phyloP scores from a whole-genome alignment of 2,797 vertebrate genomes.

The Tenualosa thibaudeaui region DNA sequence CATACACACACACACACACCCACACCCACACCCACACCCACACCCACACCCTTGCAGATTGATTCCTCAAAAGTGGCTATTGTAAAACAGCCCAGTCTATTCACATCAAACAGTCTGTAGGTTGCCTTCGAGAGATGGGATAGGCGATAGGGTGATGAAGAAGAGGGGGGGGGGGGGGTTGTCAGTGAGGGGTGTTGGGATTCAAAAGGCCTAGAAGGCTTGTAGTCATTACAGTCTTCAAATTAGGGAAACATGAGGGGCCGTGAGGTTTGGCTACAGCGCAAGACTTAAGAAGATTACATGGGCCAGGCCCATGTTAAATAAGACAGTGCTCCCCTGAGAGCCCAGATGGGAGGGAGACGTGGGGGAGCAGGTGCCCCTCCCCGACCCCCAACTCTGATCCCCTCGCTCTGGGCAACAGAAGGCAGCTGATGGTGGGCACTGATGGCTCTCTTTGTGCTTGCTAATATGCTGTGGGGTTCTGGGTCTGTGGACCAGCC shows the following conservation, averaged over 20 bases:
- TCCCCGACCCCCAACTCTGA: constrained; percentile 77
- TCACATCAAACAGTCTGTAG: constrained; percentile 13
- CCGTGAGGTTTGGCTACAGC: constrained; percentile 88
- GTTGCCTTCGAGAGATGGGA: background rate
- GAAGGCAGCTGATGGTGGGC: constrained; percentile 93
- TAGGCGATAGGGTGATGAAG: background rate
- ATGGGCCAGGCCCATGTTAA: constrained; percentile 89
- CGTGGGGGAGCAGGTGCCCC: constrained; percentile 76
- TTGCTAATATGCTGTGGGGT: constrained; percentile 63
- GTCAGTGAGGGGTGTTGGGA: constrained; percentile 78
- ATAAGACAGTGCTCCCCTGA: constrained; percentile 92
- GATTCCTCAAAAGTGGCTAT: constrained; percentile 15
- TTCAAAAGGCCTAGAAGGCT: constrained; percentile 91
- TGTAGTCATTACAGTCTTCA: constrained; percentile 94
- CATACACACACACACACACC: constrained; percentile 6
- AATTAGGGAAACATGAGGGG: constrained; percentile 96
- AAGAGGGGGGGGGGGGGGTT: background rate
- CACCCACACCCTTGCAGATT: background rate
- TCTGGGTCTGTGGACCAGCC: constrained; percentile 44
- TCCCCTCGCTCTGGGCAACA: constrained; percentile 92
- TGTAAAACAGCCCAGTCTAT: constrained; percentile 13
- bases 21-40: constrained; percentile 3
- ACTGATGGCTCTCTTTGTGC: constrained; percentile 77
- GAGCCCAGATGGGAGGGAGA: constrained; percentile 93
- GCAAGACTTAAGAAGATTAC: constrained; percentile 98